Percentiles rank a stretch among this genome's conserved stretches.
phyloP scores from a whole-genome alignment of 2,797 vertebrate genomes.

The Malacoraja senta region DNA sequence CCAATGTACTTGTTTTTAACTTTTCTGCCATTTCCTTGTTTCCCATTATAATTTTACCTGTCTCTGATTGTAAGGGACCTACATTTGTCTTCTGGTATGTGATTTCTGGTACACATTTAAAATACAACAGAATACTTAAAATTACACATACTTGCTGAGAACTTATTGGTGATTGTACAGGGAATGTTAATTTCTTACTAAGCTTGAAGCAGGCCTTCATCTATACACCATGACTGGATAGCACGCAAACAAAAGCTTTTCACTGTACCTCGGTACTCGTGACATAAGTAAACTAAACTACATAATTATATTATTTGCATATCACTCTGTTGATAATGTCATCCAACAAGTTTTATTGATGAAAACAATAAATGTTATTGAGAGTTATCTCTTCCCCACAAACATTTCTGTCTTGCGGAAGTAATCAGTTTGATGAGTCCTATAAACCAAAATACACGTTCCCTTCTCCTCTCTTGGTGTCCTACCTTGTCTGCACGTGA shows the following conservation, averaged over 20 bases:
- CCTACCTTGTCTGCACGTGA: conserved; percentile 36
- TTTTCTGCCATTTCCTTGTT: too few species aligned
- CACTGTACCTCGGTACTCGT: too few species aligned
- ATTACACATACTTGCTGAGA: not conserved
- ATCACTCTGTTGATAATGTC: not conserved
- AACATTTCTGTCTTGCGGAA: not conserved
- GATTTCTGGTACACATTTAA: not conserved
- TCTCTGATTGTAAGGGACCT: too few species aligned
- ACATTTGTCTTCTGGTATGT: not conserved
- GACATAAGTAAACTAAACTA: too few species aligned
- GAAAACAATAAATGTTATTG: not conserved
- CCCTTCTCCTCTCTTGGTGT: not conserved
- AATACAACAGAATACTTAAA: not conserved
- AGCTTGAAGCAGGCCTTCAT: not conserved
- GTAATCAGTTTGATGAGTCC: not conserved
- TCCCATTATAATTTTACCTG: too few species aligned
- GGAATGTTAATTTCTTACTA: not conserved
- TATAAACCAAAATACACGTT: not conserved
- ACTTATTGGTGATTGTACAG: not conserved
- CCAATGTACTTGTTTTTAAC: too few species aligned
- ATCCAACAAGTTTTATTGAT: not conserved
- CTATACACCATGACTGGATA: too few species aligned
- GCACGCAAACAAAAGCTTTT: too few species aligned
- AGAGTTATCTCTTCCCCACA: not conserved
- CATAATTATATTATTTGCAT: too few species aligned